A percentile compares a stretch with the other conserved stretches of the same genome.
Evolutionary conservation across 2,113 vertebrate species (phyloP).

Genomic region (Micronycteris hirsuta): DNA sequence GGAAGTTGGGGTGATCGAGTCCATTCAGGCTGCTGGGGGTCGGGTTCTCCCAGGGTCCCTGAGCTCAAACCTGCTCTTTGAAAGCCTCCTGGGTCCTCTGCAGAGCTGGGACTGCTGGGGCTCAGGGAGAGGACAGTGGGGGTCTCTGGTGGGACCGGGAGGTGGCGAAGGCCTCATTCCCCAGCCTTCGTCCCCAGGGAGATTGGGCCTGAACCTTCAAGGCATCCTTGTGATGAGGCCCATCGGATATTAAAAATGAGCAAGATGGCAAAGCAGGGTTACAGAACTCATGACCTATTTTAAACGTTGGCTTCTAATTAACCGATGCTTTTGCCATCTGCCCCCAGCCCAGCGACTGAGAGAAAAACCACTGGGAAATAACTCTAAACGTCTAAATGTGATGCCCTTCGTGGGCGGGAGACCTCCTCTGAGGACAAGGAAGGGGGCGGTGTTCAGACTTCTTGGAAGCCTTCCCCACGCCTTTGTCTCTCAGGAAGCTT

Average conservation of each 20-base stretch:
- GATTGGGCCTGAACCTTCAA: not conserved
- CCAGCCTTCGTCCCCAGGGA: not conserved
- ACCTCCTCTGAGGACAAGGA: not conserved
- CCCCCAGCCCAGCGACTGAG: not conserved
- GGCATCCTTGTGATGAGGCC: not conserved
- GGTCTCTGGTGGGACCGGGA: not conserved
- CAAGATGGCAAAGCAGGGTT: not conserved
- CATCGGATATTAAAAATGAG: not conserved
- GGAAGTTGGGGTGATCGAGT: not conserved
- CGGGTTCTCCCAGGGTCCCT: not conserved
- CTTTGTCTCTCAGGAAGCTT: not conserved
- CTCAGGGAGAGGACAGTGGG: not conserved
- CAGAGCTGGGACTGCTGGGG: not conserved
- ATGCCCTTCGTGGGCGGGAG: not conserved
- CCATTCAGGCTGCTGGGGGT: not conserved
- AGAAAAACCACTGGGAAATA: not conserved
- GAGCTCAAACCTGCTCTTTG: not conserved
- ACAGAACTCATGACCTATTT: not conserved
- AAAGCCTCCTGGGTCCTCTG: not conserved
- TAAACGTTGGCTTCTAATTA: not conserved
- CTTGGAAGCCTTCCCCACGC: not conserved
- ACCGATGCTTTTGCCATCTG: not conserved
- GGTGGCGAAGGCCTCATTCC: not conserved
- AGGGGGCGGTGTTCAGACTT: not conserved
- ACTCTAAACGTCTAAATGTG: not conserved